Base-by-base conservation (phyloP, 2,113 vertebrate genomes). In the Lophura nycthemera region DNA sequence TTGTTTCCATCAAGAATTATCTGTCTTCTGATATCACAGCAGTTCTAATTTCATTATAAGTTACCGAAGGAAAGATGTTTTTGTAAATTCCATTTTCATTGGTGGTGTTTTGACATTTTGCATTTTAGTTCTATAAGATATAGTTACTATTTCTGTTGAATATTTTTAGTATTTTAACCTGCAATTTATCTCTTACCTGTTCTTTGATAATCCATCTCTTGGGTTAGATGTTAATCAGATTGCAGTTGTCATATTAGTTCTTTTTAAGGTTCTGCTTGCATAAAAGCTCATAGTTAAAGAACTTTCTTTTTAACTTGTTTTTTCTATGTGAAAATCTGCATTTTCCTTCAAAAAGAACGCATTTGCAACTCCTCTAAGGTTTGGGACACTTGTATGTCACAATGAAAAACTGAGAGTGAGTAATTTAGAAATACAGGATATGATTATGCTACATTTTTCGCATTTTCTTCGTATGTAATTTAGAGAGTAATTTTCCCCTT, bases 161-260 rank as follows among this genome's bases (percentile, higher is more conserved):
- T 88, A 32, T 60, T 86, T 81, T 77, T 40, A 70, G 27, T 66
- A 70, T 93, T 94, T 86, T 77, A 63, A 34, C 76, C 30, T 92
- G 29, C 27, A 61, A 1, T 66, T 48, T 70, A 80, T 40, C n/a
- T 94, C 30, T 77, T 71, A 12, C 1, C 17, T 80, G 25, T 65
- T 90, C 93, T 87, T 84, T 79, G 47, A 67, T 93, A 82, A 80
- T n/a, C 54, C n/a, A 40, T 93, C 75, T 76, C 86, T 86, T 57
- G 83, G 69, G 83, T 90, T 83, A 90, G 79, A 66, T 36, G 30
- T 86, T 80, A 61, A 65, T 59, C 80, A 88, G 69, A 65, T 47
- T 75, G 59, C 67, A 70, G 29, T 85, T 78, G 29, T 78, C 48
- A 13, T 42, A 79, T 73, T 27, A n/a, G 60, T 64, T 47, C 40